Percentiles rank a stretch among this genome's conserved stretches.
Conservation (phyloP, 2,113 vertebrate species). For the Pterocles gutturalis region DNA sequence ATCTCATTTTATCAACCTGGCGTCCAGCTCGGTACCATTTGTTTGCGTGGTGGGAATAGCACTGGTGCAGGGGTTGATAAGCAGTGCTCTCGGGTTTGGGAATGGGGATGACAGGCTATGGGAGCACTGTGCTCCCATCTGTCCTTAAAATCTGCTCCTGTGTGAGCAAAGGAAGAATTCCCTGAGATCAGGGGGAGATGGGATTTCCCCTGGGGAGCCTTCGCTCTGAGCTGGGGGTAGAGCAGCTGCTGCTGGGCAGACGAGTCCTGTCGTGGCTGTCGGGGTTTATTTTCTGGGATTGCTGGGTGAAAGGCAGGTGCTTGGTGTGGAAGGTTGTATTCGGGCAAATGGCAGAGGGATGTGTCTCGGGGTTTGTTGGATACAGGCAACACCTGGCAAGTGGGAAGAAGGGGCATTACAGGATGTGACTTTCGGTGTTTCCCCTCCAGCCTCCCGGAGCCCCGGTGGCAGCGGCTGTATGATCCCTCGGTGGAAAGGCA, state of each 20-base stretch:
- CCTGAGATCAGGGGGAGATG: accelerated
- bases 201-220: not conserved
- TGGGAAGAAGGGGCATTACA: not conserved
- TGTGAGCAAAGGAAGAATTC: not conserved
- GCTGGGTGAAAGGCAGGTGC: no score
- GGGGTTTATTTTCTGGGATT: not conserved
- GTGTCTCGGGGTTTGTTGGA: accelerated
- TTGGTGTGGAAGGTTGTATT: not conserved
- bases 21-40: not conserved
- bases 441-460: not conserved
- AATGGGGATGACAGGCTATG: not conserved
- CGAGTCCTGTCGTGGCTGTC: accelerated
- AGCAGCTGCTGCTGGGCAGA: not conserved
- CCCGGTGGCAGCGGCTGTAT: not conserved
- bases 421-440: not conserved
- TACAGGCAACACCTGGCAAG: not conserved
- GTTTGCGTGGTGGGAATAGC: not conserved
- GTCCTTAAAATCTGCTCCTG: not conserved
- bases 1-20: not conserved
- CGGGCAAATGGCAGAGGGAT: accelerated
- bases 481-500: not conserved
- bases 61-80: not conserved
- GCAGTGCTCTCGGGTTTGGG: not conserved
- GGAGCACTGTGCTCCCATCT: not conserved
- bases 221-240: not conserved